Base-by-base conservation (phyloP, 2,113 vertebrate species). In the Actenoides lindsayi region DNA sequence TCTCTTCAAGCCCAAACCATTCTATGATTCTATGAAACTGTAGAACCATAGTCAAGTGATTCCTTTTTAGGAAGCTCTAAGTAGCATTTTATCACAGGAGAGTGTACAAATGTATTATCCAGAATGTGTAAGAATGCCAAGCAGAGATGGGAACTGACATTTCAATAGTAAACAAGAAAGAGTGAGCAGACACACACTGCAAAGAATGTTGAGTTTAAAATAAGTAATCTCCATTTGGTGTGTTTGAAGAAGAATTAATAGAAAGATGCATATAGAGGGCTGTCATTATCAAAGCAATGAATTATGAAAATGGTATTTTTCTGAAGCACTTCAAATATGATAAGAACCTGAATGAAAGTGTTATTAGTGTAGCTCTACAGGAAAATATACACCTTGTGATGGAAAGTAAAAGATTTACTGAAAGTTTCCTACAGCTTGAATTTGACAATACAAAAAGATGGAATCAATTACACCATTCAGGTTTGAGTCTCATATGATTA, bases 291-390 rank as follows among this genome's bases (percentile, higher is more conserved):
- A 84, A 87, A 93, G 53, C 65, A 85, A 68, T 73, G 92, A 91
- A 85, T 74, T 91, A 78, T 64, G 77, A 94, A 94, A 95, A 91
- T 77, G 24, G 53, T 85, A 74, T 93, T 95, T 89, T 89, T 56
- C 62, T 64, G 57, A 68, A 89, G 53, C 6, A 69, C 9, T 79
- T 95, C 62, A 50, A 89, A 71, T 93, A 73, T 44, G 30, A 69
- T 10, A 6, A 91, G 65, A 91, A 91, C 27, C 30, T 76, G 83
- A 89, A 85, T 71, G 48, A 79, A 91, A 96, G 30, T 21, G 76
- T 94, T 76, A 65, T 84, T 83, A 84, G 17, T 23, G 39, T 76
- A 75, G 33, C 75, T 92, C 17, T 54, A 81, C 17, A 35, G 60
- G 37, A 71, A 89, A 92, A 67, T 6, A 54, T 70, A 56, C 10